Evolutionary conservation across 2,113 vertebrate genomes (phyloP).

Genomic region (Salminus brasiliensis): DNA sequence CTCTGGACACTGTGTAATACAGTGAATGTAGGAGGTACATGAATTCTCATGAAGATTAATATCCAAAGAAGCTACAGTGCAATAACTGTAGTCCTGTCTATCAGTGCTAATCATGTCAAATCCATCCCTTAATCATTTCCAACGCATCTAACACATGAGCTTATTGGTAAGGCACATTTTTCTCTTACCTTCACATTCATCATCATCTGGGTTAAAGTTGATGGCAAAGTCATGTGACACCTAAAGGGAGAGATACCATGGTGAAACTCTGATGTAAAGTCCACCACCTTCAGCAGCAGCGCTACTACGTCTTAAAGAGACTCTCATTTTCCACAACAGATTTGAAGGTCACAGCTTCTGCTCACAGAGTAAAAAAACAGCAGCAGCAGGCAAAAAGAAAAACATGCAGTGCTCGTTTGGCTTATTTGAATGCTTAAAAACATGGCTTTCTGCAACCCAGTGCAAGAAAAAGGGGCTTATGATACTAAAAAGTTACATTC

Average conservation of each 20-base stretch:
- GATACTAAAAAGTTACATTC: slow-evolving; percentile 14
- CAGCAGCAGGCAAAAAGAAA: slow-evolving; percentile 36
- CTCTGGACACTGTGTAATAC: too few relatives aligned
- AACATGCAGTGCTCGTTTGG: not conserved
- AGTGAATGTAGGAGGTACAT: not conserved
- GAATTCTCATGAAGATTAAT: not conserved
- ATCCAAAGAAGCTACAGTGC: not conserved
- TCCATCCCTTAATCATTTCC: not conserved
- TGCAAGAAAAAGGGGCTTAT: slow-evolving; percentile 16
- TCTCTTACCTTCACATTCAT: slow-evolving; percentile 92
- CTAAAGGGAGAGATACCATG: slow-evolving; percentile 65
- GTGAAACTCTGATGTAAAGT: not conserved
- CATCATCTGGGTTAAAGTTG: slow-evolving; percentile 92
- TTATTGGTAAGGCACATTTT: not conserved
- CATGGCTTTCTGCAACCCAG: slow-evolving; percentile 21
- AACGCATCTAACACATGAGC: not conserved
- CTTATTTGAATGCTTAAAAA: slow-evolving; percentile 15
- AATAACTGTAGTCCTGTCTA: not conserved
- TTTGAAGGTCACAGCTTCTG: slow-evolving; percentile 51
- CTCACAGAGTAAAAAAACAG: slow-evolving; percentile 1
- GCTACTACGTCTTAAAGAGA: not conserved
- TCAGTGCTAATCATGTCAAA: not conserved
- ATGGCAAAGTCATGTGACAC: slow-evolving; percentile 97
- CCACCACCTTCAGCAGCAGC: not conserved
- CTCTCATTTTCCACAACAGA: slow-evolving; percentile 21